These are phyloP conservation scores for Panonychus citri DNA, from an alignment of 1,140 invertebrate species.

Conservation along the genomic window DNA sequence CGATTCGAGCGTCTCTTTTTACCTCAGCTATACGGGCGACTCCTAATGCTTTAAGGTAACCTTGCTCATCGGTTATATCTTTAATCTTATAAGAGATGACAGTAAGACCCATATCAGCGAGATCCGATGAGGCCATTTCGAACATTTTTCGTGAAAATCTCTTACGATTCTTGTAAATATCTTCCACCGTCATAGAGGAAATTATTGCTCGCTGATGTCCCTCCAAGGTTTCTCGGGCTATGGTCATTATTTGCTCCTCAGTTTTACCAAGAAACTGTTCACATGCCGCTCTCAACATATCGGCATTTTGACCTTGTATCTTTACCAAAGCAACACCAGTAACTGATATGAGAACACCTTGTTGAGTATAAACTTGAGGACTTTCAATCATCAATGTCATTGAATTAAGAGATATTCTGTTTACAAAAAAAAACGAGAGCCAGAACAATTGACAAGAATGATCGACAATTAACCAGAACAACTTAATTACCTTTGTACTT, in stretches of 20 bases:
- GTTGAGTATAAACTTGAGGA: slow-evolving; percentile 65
- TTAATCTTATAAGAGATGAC: slow-evolving; percentile 94
- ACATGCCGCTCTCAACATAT: slow-evolving; percentile 85
- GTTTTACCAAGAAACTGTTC: slow-evolving; percentile 86
- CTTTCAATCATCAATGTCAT: slow-evolving; percentile 51
- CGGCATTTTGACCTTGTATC: slow-evolving; percentile 87
- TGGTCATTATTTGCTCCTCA: slow-evolving; percentile 67
- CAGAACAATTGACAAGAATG: too few relatives aligned
- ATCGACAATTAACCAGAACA: too few relatives aligned
- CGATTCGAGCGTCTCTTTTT: slow-evolving; percentile 81
- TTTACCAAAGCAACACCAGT: slow-evolving; percentile 94
- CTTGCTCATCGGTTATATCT: slow-evolving; percentile 92
- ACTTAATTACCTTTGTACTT: slow-evolving; percentile 38
- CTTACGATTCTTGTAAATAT: slow-evolving; percentile 95
- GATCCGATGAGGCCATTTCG: slow-evolving; percentile 69
- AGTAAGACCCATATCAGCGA: slow-evolving; percentile 94
- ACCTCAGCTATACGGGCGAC: slow-evolving; percentile 91
- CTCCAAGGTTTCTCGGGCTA: slow-evolving; percentile 82
- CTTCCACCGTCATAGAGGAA: slow-evolving; percentile 97
- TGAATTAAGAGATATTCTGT: slow-evolving; percentile 62
- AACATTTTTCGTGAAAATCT: slow-evolving; percentile 95
- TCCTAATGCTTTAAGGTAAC: slow-evolving; percentile 77
- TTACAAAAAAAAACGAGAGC: too few relatives aligned
- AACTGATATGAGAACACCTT: slow-evolving; percentile 87
- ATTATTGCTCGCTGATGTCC: slow-evolving; percentile 94